Base-by-base conservation (phyloP, 2,113 vertebrate genomes). In the Alligator mississippiensis region DNA sequence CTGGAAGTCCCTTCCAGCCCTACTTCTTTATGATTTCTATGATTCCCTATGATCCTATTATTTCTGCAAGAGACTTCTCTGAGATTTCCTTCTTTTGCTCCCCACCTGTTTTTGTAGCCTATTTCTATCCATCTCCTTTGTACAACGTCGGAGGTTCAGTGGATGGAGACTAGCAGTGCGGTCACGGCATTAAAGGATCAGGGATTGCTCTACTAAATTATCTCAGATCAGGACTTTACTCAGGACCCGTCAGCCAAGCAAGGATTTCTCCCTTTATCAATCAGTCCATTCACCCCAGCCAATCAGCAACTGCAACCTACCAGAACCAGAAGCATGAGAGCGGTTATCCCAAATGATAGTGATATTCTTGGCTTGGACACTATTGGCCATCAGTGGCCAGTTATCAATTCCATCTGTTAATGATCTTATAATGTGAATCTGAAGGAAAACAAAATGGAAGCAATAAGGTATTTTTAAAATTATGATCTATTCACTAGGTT, bases 21-120 rank as follows among this genome's bases (percentile, higher is more conserved):
- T 47, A 47, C 38, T 38, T 38, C 38, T 38, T 38, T 38, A 38
- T 38, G 38, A 38, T 38, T 38, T 38, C 38, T 38, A 8, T 38
- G 38, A 38, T 38, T 38, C 38, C 38, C 38, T 38, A 5, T 38
- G 38, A 38, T 38, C 38, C 38, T 38, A 1, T 82, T 93, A 27
- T 96, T 94, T 87, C 77, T 82, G 5, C 77, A 80, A 90, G 34
- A 81, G 88, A 84, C 74, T 90, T 92, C 60, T 95, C 91, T 28
- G 64, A 82, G 58, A 54, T 79, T 87, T 85, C 15, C 10, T 89
- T 84, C 57, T 61, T 88, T 83, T 68, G 68, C 57, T 77, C 57
- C 28, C 92, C 74, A 87, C 80, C 54, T 74, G 54, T 90, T 61
- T 79, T 89, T 84, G 19, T 61, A 34, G 22, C 57, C 27, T 19